A percentile compares a stretch with the other conserved stretches of the same genome.
Evolutionary conservation across 35 echinoderm and acorn worm genomes (phyloP).

Genomic region (Heliocidaris tuberculata): DNA sequence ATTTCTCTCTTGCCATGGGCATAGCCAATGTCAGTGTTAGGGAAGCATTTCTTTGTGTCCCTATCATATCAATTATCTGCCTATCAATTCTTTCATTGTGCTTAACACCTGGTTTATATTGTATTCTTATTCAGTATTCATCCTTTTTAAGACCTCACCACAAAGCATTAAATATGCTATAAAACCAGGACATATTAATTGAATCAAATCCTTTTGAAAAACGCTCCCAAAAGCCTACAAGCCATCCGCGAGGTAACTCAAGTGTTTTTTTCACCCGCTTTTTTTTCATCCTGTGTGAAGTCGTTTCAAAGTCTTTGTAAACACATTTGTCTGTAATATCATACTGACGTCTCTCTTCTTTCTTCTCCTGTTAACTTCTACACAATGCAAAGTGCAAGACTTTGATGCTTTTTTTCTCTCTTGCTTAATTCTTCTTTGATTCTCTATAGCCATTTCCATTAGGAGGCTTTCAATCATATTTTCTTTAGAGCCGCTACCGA

Average conservation of each 20-base stretch:
- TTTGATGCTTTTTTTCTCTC: constrained; percentile 1
- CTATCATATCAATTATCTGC: constrained; percentile 50
- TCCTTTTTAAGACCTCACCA: constrained; percentile 27
- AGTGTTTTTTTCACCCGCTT: background rate
- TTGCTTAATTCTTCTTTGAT: background rate
- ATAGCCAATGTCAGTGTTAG: background rate
- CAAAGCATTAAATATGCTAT: constrained; percentile 42
- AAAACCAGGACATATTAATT: constrained; percentile 43
- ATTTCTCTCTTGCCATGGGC: constrained; percentile 18
- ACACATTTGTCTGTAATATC: constrained; percentile 42
- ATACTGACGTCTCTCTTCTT: background rate
- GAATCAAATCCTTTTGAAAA: constrained; percentile 37
- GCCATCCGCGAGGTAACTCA: background rate
- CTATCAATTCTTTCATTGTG: constrained; percentile 42
- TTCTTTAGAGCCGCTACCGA: constrained; percentile 22
- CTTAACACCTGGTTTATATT: constrained; percentile 31
- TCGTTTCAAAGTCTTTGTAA: constrained; percentile 26
- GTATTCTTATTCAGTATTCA: constrained; percentile 13
- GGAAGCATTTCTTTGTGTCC: constrained; percentile 12
- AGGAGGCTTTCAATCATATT: constrained; percentile 49
- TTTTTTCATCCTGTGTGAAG: constrained; percentile 17
- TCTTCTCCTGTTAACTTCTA: constrained; percentile 37
- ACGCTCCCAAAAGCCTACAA: background rate
- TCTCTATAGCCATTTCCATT: constrained; percentile 35
- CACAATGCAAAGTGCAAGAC: constrained; percentile 35